Percentiles rank a stretch among this genome's conserved stretches.
Evolutionary conservation across 2,113 vertebrate genomes (phyloP).

Genomic region (Strix uralensis): DNA sequence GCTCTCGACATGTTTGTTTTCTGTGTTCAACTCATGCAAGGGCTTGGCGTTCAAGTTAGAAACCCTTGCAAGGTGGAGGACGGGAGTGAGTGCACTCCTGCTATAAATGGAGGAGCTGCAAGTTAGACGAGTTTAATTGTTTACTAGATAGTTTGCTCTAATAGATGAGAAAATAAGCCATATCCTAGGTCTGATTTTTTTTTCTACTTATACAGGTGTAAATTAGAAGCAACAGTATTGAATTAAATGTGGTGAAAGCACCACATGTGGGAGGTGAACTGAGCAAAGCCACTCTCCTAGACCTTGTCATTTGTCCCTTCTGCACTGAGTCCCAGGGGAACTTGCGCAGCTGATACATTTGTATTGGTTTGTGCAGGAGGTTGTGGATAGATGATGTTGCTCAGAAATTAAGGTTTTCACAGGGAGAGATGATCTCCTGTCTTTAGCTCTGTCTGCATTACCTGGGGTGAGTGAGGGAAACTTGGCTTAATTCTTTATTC

Average conservation of each 20-base stretch:
- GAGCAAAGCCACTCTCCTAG: background rate
- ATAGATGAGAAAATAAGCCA: background rate
- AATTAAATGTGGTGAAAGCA: background rate
- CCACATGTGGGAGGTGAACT: background rate
- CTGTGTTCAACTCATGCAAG: background rate
- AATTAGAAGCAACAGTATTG: background rate
- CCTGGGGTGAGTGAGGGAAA: accelerated
- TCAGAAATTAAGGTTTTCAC: background rate
- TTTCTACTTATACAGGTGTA: background rate
- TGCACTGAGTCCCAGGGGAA: background rate
- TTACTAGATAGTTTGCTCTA: background rate
- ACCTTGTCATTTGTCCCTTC: background rate
- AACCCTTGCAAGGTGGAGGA: background rate
- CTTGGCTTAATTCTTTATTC: background rate
- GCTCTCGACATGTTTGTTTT: background rate
- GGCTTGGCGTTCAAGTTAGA: background rate
- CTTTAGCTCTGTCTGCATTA: background rate
- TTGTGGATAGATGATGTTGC: background rate
- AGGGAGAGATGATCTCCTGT: background rate
- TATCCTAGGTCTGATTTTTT: background rate
- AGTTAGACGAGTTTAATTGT: background rate
- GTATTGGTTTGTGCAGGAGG: background rate
- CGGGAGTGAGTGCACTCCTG: background rate
- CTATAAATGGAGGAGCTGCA: background rate
- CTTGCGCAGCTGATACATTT: background rate